A percentile compares a stretch with the other conserved stretches of the same genome.
These are phyloP conservation scores for Hoplodrina ambigua DNA, from an alignment of 2,888 invertebrate genomes.

Conservation along the genomic window DNA sequence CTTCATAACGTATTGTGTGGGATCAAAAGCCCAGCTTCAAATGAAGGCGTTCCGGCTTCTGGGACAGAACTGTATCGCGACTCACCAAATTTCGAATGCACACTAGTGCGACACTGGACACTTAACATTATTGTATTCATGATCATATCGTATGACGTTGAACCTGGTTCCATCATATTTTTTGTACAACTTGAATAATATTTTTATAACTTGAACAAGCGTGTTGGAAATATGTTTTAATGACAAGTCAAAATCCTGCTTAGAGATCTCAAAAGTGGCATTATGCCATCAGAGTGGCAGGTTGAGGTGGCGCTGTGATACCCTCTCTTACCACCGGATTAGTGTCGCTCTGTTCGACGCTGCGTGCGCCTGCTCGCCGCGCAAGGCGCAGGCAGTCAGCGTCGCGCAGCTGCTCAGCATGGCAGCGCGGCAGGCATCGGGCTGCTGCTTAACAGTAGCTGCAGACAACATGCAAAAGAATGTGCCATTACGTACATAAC, in stretches of 20 bases:
- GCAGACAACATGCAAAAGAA: conserved; percentile 23
- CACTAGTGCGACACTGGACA: too few species aligned
- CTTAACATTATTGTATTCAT: too few species aligned
- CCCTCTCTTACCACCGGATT: conserved; percentile 41
- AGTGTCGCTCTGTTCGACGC: conserved; percentile 29
- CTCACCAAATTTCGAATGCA: too few species aligned
- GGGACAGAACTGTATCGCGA: too few species aligned
- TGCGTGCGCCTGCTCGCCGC: background rate
- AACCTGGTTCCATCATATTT: too few species aligned
- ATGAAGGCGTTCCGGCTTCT: too few species aligned
- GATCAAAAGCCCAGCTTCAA: too few species aligned
- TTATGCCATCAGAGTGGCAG: conserved; percentile 38
- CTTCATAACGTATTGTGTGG: too few species aligned
- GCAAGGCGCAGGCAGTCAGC: too few species aligned
- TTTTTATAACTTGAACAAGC: too few species aligned
- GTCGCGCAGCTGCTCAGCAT: background rate
- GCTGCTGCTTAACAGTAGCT: conserved; percentile 1
- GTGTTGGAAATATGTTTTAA: conserved; percentile 13
- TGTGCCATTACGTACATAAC: conserved; percentile 32
- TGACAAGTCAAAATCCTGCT: conserved; percentile 21
- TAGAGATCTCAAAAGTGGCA: conserved; percentile 18
- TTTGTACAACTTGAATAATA: too few species aligned
- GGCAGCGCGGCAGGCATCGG: background rate
- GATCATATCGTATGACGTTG: too few species aligned
- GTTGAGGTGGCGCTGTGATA: conserved; percentile 19